Conservation (phyloP, 2,113 vertebrate genomes). For the Neopipo cinnamomea region DNA sequence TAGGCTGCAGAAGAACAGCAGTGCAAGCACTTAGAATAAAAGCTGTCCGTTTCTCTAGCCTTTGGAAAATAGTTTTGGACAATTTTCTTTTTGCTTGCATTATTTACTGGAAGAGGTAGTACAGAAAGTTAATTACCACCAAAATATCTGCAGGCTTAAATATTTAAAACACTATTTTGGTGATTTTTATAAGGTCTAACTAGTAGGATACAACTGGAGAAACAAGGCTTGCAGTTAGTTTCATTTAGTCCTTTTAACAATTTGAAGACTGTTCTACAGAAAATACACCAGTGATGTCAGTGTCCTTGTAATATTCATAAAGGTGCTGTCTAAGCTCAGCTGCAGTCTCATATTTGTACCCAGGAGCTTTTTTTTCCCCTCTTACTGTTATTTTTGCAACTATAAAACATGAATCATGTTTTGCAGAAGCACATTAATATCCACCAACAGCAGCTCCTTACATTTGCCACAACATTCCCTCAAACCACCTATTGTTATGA, state of each 20-base stretch:
- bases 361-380: background rate
- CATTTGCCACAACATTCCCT: slow-evolving; percentile 13
- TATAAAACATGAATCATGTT: slow-evolving; percentile 4
- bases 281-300: background rate
- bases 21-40: slow-evolving; percentile 11
- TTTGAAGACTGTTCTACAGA: background rate
- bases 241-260: background rate
- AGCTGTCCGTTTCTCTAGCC: slow-evolving; percentile 12
- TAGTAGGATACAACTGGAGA: background rate
- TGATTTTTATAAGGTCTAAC: background rate
- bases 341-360: slow-evolving; percentile 9
- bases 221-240: background rate
- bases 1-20: slow-evolving; percentile 1
- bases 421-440: background rate
- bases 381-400: slow-evolving; percentile 16
- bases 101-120: background rate
- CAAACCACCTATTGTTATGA: slow-evolving; percentile 31
- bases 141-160: background rate
- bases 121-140: background rate
- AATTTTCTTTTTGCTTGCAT: background rate
- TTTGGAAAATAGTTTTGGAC: background rate
- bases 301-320: slow-evolving; percentile 14
- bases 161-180: background rate
- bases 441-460: background rate
- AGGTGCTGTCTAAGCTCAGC: background rate